Conservation (phyloP, 2,113 vertebrate species). For the Seriola aureovittata region DNA sequence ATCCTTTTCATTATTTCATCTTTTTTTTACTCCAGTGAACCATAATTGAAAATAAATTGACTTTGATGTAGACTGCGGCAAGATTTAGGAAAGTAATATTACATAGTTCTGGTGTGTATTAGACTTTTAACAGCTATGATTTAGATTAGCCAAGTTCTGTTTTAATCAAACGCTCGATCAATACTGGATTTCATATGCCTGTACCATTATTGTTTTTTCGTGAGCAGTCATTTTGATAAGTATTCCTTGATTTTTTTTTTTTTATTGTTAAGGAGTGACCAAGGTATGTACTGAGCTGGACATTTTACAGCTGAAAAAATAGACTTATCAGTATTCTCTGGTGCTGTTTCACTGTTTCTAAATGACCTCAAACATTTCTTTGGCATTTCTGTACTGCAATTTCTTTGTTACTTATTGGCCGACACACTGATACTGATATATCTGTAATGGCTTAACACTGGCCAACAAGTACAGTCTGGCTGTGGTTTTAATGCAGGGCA, state of each 20-base stretch:
- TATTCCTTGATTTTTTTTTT: neutral
- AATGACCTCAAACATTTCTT: neutral
- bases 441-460: too few species aligned
- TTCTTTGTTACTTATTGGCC: neutral
- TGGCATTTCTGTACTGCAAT: neutral
- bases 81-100: neutral
- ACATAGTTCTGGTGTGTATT: neutral
- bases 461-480: too few species aligned
- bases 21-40: neutral
- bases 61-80: neutral
- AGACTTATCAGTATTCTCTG: neutral
- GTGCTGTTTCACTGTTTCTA: neutral
- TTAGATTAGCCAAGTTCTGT: neutral
- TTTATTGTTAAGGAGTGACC: neutral
- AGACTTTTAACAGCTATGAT: neutral
- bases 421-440: neutral
- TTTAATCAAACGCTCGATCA: neutral
- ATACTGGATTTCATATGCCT: neutral
- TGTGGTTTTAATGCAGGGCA: too few species aligned
- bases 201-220: neutral
- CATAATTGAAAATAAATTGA: neutral
- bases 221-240: neutral
- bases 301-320: neutral
- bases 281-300: neutral
- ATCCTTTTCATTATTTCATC: neutral